These are phyloP conservation scores for Callitettix versicolor DNA, from an alignment of 1,140 invertebrate genomes.

Conservation along the genomic window DNA sequence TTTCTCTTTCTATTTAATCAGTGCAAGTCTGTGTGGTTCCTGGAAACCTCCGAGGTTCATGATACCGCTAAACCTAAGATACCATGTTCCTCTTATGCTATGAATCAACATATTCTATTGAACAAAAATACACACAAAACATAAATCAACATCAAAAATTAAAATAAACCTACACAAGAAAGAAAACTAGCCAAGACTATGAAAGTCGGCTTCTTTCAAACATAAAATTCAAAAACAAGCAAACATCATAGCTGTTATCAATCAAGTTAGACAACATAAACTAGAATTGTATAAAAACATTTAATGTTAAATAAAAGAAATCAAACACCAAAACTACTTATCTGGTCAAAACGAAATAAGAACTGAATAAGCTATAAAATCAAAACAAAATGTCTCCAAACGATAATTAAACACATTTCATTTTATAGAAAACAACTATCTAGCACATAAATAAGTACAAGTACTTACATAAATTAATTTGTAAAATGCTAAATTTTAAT, in stretches of 20 bases:
- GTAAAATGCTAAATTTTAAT: too few relatives aligned
- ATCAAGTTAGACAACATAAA: conserved; percentile 2
- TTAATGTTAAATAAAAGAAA: background rate
- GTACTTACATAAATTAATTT: too few relatives aligned
- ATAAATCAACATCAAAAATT: conserved; percentile 9
- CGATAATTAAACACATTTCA: too few relatives aligned
- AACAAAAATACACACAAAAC: conserved; percentile 11
- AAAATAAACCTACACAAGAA: background rate
- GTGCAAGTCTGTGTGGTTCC: conserved; percentile 23
- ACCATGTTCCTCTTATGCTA: too few relatives aligned
- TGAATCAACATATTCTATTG: background rate
- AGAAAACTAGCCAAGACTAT: too few relatives aligned
- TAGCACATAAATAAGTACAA: too few relatives aligned
- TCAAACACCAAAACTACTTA: conserved; percentile 7
- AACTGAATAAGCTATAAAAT: conserved; percentile 2
- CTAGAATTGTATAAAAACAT: background rate
- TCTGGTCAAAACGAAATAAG: conserved; percentile 1
- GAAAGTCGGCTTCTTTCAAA: background rate
- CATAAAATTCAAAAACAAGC: background rate
- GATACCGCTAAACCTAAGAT: too few relatives aligned
- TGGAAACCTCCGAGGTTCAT: background rate
- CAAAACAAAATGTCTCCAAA: background rate
- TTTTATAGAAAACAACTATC: too few relatives aligned
- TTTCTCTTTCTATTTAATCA: too few relatives aligned
- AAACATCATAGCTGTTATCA: conserved; percentile 1